Base-by-base conservation (phyloP, 2,888 invertebrate genomes). In the Hemithea aestivaria region DNA sequence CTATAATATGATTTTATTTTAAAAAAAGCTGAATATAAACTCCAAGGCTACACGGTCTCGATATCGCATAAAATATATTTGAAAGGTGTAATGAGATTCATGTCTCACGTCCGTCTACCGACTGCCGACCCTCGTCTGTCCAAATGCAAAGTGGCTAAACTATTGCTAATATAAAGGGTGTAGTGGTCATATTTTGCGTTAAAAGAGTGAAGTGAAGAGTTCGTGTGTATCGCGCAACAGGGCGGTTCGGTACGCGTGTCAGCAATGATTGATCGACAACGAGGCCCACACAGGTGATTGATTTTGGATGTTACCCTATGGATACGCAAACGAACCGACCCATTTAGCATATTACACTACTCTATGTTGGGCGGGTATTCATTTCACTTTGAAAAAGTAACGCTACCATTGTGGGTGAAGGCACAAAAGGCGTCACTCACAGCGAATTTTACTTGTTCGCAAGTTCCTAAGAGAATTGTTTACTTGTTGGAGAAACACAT, bases 181-280 rank as follows among this genome's bases (percentile, higher is more conserved):
- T 25, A 30, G 7, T n/a, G 28, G 10, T 26, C 32, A 21, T 32
- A 11, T 23, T 27, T 31, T 31, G 21, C n/a, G 23, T 23, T 21
- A 20, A 32, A 38, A 35, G 31, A 31, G 38, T 26, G 29, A 27
- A 20, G 11, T 27, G 24, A 28, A 34, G 27, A 32, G 31, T 23
- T 23, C 25, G 21, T 23, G 36, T 27, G 26, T 16, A 32, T 42
- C 45, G 33, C 42, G 50, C 53, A 53, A 53, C 53, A 53, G 48
- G 53, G 53, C 36, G 47, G 27, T 42, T 25, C 40, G 11, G 40
- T 48, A 48, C 42, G 39, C 51, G 44, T 45, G 51, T 50, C 51
- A 45, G 45, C 48, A 48, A 68, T 71, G 74, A 74, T 73, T 61
- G 69, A 74, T 74, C 52, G 63, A 38, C 48, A 56, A 54, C 56